These are phyloP conservation scores for Dione juno DNA, from an alignment of 2,888 invertebrate genomes.

Conservation along the genomic window DNA sequence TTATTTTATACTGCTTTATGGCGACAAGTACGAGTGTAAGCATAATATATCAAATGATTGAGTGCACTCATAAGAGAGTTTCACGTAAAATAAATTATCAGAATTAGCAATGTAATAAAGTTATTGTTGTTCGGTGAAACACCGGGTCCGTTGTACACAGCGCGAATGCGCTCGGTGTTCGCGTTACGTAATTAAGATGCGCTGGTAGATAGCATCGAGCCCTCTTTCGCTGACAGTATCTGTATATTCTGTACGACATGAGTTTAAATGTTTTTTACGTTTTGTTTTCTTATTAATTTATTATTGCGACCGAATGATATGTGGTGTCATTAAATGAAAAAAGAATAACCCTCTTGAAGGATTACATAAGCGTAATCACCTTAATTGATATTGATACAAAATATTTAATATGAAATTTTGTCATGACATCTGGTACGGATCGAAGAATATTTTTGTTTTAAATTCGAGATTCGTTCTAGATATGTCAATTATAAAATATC, in stretches of 20 bases:
- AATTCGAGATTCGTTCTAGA: not conserved
- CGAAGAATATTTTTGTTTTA: not conserved
- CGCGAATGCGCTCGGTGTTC: constrained; percentile 48
- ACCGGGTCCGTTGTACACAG: not conserved
- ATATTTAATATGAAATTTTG: not conserved
- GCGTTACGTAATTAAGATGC: constrained; percentile 68
- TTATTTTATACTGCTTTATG: constrained; percentile 44
- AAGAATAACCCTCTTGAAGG: not conserved
- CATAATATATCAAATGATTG: constrained; percentile 39
- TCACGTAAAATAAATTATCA: not conserved
- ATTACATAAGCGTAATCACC: constrained; percentile 5
- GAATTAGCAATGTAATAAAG: constrained; percentile 5
- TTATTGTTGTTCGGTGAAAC: not conserved
- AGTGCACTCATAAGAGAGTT: not conserved
- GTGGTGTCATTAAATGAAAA: not conserved
- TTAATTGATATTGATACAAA: constrained; percentile 10
- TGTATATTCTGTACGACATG: constrained; percentile 42
- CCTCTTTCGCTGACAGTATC: constrained; percentile 45
- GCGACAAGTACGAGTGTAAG: constrained; percentile 45
- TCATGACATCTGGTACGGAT: not conserved
- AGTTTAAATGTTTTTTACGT: constrained; percentile 33
- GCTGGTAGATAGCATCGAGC: constrained; percentile 59
- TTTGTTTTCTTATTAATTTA: constrained; percentile 21
- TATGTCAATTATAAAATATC: constrained; percentile 4
- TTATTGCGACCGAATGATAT: not conserved